phyloP scores from a whole-genome alignment of 2,113 vertebrate genomes.

The Forbesichthys papilliferus region DNA sequence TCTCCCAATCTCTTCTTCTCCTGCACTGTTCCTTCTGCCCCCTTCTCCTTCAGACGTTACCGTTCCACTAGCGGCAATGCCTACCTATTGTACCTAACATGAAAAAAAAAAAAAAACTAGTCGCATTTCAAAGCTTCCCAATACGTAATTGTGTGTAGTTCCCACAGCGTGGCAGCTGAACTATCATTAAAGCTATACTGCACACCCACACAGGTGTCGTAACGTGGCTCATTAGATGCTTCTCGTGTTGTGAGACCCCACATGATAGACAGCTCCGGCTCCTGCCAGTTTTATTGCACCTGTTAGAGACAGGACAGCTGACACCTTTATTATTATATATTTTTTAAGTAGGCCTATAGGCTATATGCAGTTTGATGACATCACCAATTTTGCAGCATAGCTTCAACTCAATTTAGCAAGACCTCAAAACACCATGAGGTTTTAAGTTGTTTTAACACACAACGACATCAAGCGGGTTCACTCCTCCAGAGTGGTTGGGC shows the following conservation, averaged over 20 bases:
- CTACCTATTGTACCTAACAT: neutral
- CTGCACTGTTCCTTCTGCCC: neutral
- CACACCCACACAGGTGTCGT: no score
- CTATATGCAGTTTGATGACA: neutral
- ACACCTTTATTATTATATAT: no score
- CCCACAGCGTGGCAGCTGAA: no score
- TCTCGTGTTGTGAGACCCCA: no score
- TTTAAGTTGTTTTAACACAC: neutral
- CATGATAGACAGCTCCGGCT: no score
- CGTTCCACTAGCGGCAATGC: neutral
- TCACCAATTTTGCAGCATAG: neutral
- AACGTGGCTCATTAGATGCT: no score
- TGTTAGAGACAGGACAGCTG: no score
- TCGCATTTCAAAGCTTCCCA: neutral
- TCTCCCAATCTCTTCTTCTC: neutral
- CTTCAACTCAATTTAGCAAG: neutral
- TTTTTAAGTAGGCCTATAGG: no score
- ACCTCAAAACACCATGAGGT: neutral
- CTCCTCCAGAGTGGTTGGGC: neutral
- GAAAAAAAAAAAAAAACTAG: neutral
- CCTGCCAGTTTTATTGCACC: no score
- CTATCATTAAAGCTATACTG: no score
- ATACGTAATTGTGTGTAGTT: no score
- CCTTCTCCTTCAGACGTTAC: neutral
- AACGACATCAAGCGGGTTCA: neutral